These are phyloP conservation scores for Neoitamus cyanurus DNA, from an alignment of 2,888 invertebrate species.

Conservation along the genomic window DNA sequence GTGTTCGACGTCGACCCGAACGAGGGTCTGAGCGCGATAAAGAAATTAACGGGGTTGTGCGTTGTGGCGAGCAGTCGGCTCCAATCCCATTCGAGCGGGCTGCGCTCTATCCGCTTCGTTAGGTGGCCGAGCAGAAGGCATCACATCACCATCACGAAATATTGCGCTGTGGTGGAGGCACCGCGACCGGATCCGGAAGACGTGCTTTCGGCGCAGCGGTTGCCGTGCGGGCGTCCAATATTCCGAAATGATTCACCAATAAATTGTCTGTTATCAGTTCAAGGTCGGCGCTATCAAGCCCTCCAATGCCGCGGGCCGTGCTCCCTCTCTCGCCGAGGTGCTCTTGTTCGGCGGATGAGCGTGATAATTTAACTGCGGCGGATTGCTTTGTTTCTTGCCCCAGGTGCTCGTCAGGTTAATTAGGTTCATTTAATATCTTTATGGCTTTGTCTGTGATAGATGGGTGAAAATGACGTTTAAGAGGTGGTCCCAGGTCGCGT, in stretches of 20 bases:
- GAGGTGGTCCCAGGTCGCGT: conserved; percentile 62
- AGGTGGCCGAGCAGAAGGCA: neutral
- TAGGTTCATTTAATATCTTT: conserved; percentile 6
- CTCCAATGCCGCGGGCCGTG: neutral
- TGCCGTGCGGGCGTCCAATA: neutral
- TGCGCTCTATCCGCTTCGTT: neutral
- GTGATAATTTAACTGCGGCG: neutral
- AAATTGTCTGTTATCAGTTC: conserved; percentile 15
- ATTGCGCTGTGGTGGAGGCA: neutral
- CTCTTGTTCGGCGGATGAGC: neutral
- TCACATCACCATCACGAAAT: neutral
- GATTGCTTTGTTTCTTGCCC: neutral
- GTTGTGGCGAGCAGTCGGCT: conserved; percentile 11
- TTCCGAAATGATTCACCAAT: neutral
- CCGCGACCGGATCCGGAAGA: neutral
- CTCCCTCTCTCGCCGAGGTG: neutral
- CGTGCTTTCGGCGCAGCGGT: neutral
- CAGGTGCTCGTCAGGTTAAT: conserved; percentile 27
- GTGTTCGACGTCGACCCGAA: neutral
- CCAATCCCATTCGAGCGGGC: neutral
- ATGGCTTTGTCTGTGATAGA: neutral
- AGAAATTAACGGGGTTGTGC: conserved; percentile 4
- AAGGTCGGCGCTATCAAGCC: conserved; percentile 2
- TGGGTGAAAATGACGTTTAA: conserved; percentile 52
- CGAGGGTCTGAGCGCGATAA: neutral